Evolutionary conservation across 64 coral and sea anemone genomes (phyloP).

Genomic region (Stichodactyla helianthus): DNA sequence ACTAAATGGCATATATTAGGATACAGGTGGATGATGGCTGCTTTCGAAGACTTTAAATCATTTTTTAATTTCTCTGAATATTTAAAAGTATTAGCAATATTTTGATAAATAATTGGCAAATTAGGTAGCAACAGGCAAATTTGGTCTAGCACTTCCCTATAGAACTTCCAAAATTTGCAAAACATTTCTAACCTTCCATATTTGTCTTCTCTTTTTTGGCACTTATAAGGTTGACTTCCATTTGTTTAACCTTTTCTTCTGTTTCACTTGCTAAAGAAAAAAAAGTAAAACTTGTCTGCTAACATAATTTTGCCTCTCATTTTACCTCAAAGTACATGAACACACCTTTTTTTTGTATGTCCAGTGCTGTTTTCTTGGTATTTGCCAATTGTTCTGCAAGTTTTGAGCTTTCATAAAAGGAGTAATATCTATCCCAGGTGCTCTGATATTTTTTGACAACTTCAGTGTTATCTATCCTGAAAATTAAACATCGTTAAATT

Average conservation of each 20-base stretch:
- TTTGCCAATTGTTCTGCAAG: conserved; percentile 43
- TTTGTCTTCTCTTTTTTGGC: conserved; percentile 46
- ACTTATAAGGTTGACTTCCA: conserved; percentile 37
- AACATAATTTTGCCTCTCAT: neutral
- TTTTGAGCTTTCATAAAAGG: conserved; percentile 67
- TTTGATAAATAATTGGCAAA: neutral
- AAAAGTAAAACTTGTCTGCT: neutral
- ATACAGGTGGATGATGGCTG: conserved; percentile 48
- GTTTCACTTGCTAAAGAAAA: conserved; percentile 37
- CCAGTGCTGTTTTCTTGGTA: conserved; percentile 41
- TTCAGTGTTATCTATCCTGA: conserved; percentile 48
- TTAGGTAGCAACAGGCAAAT: neutral
- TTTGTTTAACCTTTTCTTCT: conserved; percentile 21
- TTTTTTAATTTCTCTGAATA: conserved; percentile 20
- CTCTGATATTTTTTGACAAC: conserved; percentile 62
- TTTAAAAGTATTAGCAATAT: neutral
- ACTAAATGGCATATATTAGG: neutral
- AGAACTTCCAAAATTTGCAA: neutral
- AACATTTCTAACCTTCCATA: conserved; percentile 31
- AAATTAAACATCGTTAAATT: too few relatives aligned
- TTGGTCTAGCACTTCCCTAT: too few relatives aligned
- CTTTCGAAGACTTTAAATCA: conserved; percentile 31
- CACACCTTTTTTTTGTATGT: conserved; percentile 56
- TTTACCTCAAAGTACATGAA: neutral
- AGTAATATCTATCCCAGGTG: conserved; percentile 65